phyloP scores from a whole-genome alignment of 2,113 vertebrate genomes.

The Pardalotus punctatus region DNA sequence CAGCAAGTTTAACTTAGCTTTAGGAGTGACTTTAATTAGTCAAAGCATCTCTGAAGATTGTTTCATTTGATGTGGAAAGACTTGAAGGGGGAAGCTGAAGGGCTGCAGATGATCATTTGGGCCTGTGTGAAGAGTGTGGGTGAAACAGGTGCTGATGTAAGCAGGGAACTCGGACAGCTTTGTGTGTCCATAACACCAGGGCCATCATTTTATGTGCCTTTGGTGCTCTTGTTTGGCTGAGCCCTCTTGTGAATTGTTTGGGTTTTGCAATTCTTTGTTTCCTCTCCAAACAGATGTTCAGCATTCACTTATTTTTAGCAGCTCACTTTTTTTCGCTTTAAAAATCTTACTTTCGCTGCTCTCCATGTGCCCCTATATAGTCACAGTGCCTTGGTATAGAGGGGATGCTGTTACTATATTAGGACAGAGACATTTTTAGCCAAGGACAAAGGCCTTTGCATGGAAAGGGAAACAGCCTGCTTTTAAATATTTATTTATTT shows the following conservation, averaged over 20 bases:
- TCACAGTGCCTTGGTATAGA: not conserved
- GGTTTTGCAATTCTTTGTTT: not conserved
- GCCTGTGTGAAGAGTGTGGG: not conserved
- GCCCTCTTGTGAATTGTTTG: not conserved
- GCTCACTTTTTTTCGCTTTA: not conserved
- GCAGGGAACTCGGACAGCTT: not conserved
- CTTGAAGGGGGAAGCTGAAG: not conserved
- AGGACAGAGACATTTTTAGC: constrained; percentile 30
- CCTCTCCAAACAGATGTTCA: constrained; percentile 1
- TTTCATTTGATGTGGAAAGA: not conserved
- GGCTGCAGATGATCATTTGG: not conserved
- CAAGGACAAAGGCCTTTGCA: not conserved
- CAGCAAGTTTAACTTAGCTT: not conserved
- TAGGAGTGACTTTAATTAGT: not conserved
- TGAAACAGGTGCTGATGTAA: not conserved
- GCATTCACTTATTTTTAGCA: constrained; percentile 15
- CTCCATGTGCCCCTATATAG: not conserved
- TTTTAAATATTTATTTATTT: too few species aligned
- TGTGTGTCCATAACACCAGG: not conserved
- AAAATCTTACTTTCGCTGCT: constrained; percentile 11
- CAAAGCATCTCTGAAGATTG: not conserved
- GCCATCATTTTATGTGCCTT: not conserved
- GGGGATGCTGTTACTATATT: constrained; percentile 21
- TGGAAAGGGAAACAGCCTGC: not conserved
- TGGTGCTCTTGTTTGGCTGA: not conserved